Conservation (phyloP, 2,797 vertebrate genomes). For the Eutrigla gurnardus region DNA sequence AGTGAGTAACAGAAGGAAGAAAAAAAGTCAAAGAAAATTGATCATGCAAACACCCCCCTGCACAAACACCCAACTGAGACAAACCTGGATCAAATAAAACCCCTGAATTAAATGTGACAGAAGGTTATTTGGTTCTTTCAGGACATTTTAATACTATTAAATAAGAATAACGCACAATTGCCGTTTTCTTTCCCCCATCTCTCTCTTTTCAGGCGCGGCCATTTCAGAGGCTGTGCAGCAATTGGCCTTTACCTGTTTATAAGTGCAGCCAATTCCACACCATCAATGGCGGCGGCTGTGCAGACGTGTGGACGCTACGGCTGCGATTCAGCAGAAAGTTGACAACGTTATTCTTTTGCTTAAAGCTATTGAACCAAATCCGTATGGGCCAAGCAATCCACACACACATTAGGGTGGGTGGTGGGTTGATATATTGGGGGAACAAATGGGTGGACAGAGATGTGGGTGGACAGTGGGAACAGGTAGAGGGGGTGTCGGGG, state of each 20-base stretch:
- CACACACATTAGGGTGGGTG: background rate
- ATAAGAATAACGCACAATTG: constrained; percentile 4
- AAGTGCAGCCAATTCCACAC: constrained; percentile 36
- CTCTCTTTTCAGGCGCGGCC: constrained; percentile 22
- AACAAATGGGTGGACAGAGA: constrained; percentile 46
- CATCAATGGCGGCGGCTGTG: constrained; percentile 22
- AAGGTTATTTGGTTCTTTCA: constrained; percentile 5
- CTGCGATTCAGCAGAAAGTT: constrained; percentile 65
- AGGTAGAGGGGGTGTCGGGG: constrained; percentile 21
- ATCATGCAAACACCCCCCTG: too few relatives aligned
- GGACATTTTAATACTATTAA: background rate
- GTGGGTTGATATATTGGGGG: constrained; percentile 44
- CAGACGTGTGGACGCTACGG: constrained; percentile 40
- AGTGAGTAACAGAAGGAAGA: constrained; percentile 2
- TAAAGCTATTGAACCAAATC: constrained; percentile 56
- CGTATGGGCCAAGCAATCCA: constrained; percentile 35
- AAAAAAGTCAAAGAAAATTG: background rate
- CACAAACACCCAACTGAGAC: background rate
- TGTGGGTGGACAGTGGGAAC: constrained; percentile 27
- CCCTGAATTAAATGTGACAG: background rate
- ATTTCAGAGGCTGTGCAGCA: constrained; percentile 24
- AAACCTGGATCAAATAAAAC: background rate
- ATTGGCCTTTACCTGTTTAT: constrained; percentile 36
- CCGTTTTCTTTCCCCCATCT: constrained; percentile 5
- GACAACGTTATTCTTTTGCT: constrained; percentile 57